These are phyloP conservation scores for Tyrophagus putrescentiae DNA, from an alignment of 1,140 invertebrate species.

Conservation along the genomic window DNA sequence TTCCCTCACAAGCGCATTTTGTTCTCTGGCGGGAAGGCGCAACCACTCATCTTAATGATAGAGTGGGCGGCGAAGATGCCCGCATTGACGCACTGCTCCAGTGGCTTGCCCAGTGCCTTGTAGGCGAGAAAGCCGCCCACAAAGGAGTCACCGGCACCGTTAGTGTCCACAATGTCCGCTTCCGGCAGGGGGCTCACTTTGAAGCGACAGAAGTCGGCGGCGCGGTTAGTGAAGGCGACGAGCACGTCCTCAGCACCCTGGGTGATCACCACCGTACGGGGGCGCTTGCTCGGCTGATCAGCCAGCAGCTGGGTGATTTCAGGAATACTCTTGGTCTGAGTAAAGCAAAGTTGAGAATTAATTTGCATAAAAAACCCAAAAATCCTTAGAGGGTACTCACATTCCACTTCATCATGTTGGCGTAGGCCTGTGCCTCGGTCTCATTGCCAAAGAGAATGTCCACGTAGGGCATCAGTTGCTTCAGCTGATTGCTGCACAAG, in stretches of 20 bases:
- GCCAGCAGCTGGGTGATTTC: constrained; percentile 60
- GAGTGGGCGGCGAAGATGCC: constrained; percentile 70
- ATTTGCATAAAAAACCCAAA: too few relatives aligned
- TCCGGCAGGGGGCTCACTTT: not conserved
- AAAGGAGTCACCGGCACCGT: constrained; percentile 97
- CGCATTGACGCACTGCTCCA: constrained; percentile 66
- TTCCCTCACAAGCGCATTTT: not conserved
- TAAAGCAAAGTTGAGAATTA: too few relatives aligned
- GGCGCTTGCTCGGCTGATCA: constrained; percentile 31
- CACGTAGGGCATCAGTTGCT: constrained; percentile 71
- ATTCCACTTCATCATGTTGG: constrained; percentile 20
- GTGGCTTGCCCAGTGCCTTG: constrained; percentile 30
- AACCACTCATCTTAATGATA: constrained; percentile 68
- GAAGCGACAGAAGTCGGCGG: constrained; percentile 29
- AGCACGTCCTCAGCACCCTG: constrained; percentile 72
- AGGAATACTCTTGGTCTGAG: constrained; percentile 28
- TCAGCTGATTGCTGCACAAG: constrained; percentile 68
- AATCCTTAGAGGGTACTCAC: not conserved
- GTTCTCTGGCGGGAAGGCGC: constrained; percentile 16
- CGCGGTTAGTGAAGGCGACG: constrained; percentile 39
- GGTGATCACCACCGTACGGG: constrained; percentile 74
- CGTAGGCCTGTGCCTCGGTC: constrained; percentile 36
- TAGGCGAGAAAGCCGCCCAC: constrained; percentile 87
- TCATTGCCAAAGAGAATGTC: constrained; percentile 96
- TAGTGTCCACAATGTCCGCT: constrained; percentile 77